Evolutionary conservation across 2,888 invertebrate species (phyloP).

Genomic region (Hesperia comma): DNA sequence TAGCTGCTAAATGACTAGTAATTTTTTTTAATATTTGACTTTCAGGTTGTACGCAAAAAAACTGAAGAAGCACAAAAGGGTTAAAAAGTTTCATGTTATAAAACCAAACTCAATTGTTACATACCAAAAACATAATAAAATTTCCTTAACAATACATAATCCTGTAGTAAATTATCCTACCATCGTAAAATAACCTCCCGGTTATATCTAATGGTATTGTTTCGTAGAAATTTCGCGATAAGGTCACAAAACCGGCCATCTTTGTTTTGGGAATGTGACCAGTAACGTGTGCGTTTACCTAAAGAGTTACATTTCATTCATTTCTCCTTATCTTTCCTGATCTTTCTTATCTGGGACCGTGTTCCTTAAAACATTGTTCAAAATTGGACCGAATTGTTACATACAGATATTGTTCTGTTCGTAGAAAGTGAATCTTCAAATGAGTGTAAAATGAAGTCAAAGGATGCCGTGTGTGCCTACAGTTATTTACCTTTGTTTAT

Average conservation of each 20-base stretch:
- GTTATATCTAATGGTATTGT: constrained; percentile 32
- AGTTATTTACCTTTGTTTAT: neutral
- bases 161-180: constrained; percentile 26
- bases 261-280: constrained; percentile 20
- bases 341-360: constrained; percentile 31
- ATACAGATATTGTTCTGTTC: constrained; percentile 18
- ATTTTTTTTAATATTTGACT: no score
- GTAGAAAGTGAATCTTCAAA: constrained; percentile 10
- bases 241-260: constrained; percentile 25
- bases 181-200: constrained; percentile 29
- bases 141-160: neutral
- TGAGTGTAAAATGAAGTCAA: constrained; percentile 11
- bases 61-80: constrained; percentile 14
- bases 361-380: constrained; percentile 28
- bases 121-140: constrained; percentile 24
- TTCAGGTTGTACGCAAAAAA: neutral
- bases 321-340: constrained; percentile 20
- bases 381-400: constrained; percentile 16
- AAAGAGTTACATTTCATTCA: constrained; percentile 29
- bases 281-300: constrained; percentile 3
- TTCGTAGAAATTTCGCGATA: constrained; percentile 28
- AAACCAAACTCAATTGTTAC: neutral
- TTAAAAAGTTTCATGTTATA: neutral
- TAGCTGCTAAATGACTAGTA: no score
- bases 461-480: constrained; percentile 13